Conservation (phyloP, 2,888 invertebrate genomes). For the Carpatolechia fugitivella region DNA sequence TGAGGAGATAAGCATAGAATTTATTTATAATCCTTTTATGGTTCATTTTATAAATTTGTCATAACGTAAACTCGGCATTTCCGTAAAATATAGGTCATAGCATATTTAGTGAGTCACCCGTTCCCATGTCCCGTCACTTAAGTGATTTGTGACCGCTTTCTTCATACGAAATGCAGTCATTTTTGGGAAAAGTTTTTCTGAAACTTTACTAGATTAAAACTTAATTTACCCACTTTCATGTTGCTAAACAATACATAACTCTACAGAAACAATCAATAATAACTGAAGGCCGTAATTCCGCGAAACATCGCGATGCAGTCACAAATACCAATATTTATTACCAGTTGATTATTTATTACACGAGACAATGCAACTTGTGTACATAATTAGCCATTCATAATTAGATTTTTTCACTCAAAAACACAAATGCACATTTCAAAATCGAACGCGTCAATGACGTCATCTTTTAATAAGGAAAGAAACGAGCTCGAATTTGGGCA, state of each 20-base stretch:
- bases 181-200: background rate
- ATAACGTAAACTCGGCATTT: background rate
- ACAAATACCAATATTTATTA: constrained; percentile 9
- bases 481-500: constrained; percentile 61
- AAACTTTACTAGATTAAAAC: background rate
- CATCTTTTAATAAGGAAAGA: constrained; percentile 68
- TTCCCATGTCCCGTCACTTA: background rate
- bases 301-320: constrained; percentile 30
- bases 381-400: constrained; percentile 6
- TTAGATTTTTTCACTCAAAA: constrained; percentile 22
- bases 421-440: constrained; percentile 38
- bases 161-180: background rate
- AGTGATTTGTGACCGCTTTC: constrained; percentile 1
- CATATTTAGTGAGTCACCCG: background rate
- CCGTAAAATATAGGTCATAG: constrained; percentile 8
- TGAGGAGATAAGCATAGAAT: background rate
- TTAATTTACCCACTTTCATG: constrained; percentile 28
- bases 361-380: constrained; percentile 63
- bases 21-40: background rate
- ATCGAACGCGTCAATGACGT: constrained; percentile 67
- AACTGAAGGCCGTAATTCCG: constrained; percentile 44
- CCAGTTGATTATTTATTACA: constrained; percentile 29
- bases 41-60: background rate
- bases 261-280: constrained; percentile 49
- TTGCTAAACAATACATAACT: constrained; percentile 36